These are phyloP conservation scores for Scytalopus superciliaris DNA, from an alignment of 2,113 vertebrate species.

Conservation along the genomic window DNA sequence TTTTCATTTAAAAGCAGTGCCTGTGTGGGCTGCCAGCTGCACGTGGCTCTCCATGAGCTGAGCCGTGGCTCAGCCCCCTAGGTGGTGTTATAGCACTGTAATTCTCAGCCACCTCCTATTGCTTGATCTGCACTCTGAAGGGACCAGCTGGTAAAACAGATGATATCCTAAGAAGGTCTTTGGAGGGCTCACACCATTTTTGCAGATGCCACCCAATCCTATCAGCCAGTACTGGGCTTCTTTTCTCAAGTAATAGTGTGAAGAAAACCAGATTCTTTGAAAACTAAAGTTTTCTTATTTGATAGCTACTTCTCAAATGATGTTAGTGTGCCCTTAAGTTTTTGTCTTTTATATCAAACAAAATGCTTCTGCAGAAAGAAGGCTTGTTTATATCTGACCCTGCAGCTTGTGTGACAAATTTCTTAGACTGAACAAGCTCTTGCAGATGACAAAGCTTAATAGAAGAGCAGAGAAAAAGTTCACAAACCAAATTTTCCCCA, in stretches of 20 bases:
- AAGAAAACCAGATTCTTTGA: not conserved
- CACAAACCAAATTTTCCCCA: not conserved
- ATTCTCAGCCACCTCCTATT: not conserved
- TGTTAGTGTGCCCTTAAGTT: not conserved
- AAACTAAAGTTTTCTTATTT: not conserved
- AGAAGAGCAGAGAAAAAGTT: conserved; percentile 35
- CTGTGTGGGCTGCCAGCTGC: not conserved
- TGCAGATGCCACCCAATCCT: not conserved
- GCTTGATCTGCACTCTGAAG: not conserved
- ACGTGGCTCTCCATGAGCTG: accelerated
- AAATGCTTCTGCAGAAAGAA: conserved; percentile 54
- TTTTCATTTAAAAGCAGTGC: not conserved
- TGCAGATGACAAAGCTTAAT: conserved; percentile 36
- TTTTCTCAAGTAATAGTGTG: not conserved
- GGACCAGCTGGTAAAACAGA: not conserved
- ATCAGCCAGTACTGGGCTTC: not conserved
- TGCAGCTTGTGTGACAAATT: conserved; percentile 22
- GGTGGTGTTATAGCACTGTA: conserved; percentile 19
- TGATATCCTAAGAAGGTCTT: not conserved
- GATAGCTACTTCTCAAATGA: not conserved
- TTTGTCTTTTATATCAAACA: not conserved
- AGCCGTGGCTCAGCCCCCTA: not conserved
- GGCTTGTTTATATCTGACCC: conserved; percentile 36
- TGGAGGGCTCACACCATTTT: not conserved
- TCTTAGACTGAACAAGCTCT: conserved; percentile 47